Evolutionary conservation across 2,797 vertebrate genomes (phyloP), one percentile per base, ranked within the genome.

Genomic region (Anas bernieri): DNA sequence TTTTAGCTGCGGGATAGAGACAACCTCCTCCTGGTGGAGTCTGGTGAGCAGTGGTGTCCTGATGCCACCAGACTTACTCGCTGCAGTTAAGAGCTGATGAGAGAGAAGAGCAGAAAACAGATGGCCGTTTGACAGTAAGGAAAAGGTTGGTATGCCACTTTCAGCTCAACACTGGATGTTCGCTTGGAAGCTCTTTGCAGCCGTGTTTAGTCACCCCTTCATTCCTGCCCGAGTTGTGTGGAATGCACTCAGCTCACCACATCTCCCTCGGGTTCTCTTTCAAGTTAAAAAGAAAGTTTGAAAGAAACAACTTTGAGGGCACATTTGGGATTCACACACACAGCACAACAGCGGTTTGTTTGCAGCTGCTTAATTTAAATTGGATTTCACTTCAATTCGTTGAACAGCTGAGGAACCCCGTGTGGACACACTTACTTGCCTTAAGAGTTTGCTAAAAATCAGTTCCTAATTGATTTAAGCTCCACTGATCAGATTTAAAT

Each of bases 401-500:
- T 74, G 83, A 94, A 91, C 90, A 93, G 90, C 94, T 95, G 95
- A 95, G 90, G 88, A 95, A 58, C 88, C 88, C 84, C 5, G 0
- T 68, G 78, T 95, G 84, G 72, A 92, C 88, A 72, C 62, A 87
- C 68, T 85, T 87, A 88, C 26, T 86, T 96, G 92, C 88, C 62
- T 91, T 94, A 95, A 94, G 86, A 87, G 67, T 80, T 83, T 68
- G 64, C 86, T 94, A 93, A 83, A 94, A 95, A 96, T 95, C 88
- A 83, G 93, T 92, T 95, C 75, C 68, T 73, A 92, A 96, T 95
- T 3, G 1, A 94, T 85, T 96, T 95, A 93, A 96, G 64, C 63
- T 84, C 67, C 43, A 20, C 88, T 94, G 95, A 95, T 95, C 86
- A 93, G 88, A 92, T 96, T 93, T 93, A 94, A 90, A 94, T 86